Evolutionary conservation across 1,140 invertebrate genomes (phyloP), one percentile per base, ranked within the genome.

Genomic region (Eupristina koningsbergeri): DNA sequence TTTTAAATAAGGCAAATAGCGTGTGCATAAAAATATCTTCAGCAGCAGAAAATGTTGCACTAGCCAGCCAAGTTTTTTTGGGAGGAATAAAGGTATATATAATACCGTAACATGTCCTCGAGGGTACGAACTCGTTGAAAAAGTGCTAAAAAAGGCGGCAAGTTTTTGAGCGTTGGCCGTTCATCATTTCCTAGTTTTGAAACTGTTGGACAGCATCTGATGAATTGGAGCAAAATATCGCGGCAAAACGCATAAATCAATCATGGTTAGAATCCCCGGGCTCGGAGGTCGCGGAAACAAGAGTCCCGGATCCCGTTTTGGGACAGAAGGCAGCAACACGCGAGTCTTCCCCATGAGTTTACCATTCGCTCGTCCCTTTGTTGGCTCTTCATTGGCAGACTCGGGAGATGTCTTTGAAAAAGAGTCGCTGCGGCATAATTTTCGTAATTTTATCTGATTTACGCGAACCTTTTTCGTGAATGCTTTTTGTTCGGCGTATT

Each of bases 401-500:
- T 75, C 45, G 6, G 41, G 3, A 22, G 36, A 74, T 77, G 31
- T 29, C 36, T 75, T 81, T 81, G 36, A 69, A 83, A 83, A 50
- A 41, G 17, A 29, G n/a, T 34, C 2, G 26, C 29, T 8, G 29
- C 17, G 64, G 50, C 31, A 73, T 78, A 83, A 83, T 83, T 78
- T 61, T 31, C 41, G 81, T 50, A 79, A 83, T 83, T 78, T 78
- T 39, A 50, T 22, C 31, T 78, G 81, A 83, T 83, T 79, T 78
- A 63, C 34, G 75, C 64, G 50, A 9, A 26, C 22, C 61, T 26
- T 76, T 50, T 47, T 34, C 34, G 71, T 82, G 81, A 76, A 76
- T 82, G 50, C 22, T 39, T 61, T 61, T 81, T 74, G 50, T 53
- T 15, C 26, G 22, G 2, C 26, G 53, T 58, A 58, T 58, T 58